Percentiles rank a stretch among this genome's conserved stretches.
Conservation (phyloP, 1,140 invertebrate genomes). For the Bathynomus jamesi region DNA sequence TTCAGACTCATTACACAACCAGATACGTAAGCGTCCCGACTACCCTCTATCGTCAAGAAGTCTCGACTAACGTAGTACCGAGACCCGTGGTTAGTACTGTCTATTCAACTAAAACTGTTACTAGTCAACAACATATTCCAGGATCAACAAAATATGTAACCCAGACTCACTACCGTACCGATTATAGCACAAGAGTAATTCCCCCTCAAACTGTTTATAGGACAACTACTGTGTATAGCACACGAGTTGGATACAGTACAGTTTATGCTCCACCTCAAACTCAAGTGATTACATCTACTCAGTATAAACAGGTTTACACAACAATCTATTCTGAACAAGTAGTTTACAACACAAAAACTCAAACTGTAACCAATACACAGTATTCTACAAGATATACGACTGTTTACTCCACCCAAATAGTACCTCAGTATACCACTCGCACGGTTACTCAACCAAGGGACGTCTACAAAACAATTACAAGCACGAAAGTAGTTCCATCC, state of each 20-base stretch:
- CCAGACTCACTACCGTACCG: not conserved
- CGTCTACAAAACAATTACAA: not conserved
- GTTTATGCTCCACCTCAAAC: not conserved
- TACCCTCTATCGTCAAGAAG: not conserved
- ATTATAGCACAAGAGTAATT: not conserved
- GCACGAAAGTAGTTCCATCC: not conserved
- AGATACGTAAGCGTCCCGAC: not conserved
- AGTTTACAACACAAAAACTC: not conserved
- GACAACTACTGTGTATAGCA: not conserved
- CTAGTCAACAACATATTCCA: not conserved
- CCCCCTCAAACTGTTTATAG: not conserved
- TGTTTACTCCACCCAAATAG: not conserved
- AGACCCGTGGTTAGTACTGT: not conserved
- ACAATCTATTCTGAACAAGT: not conserved
- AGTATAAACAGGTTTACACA: not conserved
- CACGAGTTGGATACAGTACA: not conserved
- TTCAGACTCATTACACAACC: not conserved
- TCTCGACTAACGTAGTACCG: not conserved
- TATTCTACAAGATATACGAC: not conserved
- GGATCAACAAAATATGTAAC: not conserved
- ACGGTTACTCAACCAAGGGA: not conserved
- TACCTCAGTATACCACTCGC: not conserved
- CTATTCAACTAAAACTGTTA: not conserved
- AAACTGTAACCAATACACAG: not conserved
- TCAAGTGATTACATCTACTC: not conserved